phyloP scores from a whole-genome alignment of 2,113 vertebrate species.

The Paramormyrops kingsleyae region DNA sequence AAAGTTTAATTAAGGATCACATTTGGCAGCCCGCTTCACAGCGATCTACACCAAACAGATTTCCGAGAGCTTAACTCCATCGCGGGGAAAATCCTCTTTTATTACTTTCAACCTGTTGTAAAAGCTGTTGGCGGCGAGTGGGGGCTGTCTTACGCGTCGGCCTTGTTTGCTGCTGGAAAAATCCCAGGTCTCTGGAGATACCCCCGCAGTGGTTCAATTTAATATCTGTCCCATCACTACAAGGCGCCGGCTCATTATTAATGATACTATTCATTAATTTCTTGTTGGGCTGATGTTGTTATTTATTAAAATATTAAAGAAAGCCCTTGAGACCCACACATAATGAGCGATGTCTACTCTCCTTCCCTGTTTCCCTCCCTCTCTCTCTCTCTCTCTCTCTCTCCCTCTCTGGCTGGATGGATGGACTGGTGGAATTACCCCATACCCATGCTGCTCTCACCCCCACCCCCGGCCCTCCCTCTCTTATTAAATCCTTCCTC shows the following conservation, averaged over 20 bases:
- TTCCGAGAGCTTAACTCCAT: slow-evolving; percentile 99
- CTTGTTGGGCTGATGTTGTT: slow-evolving; percentile 99
- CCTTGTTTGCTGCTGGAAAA: slow-evolving; percentile 99
- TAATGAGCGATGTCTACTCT: slow-evolving; percentile 91
- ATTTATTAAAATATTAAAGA: slow-evolving; percentile 99
- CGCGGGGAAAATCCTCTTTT: slow-evolving; percentile 99
- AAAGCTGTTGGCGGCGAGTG: slow-evolving; percentile 98
- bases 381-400: neutral
- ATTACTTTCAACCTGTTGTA: slow-evolving; percentile 99
- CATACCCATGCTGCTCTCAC: slow-evolving; percentile 54
- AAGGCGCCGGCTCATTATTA: slow-evolving; percentile 98
- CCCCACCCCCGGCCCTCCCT: slow-evolving; percentile 56
- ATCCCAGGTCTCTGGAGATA: slow-evolving; percentile 94
- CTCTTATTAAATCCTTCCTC: slow-evolving; percentile 91
- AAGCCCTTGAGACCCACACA: slow-evolving; percentile 87
- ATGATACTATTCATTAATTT: slow-evolving; percentile 99
- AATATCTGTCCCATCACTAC: slow-evolving; percentile 99
- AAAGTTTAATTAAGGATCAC: slow-evolving; percentile 99
- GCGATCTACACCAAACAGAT: slow-evolving; percentile 99
- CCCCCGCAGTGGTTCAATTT: slow-evolving; percentile 96
- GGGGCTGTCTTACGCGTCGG: slow-evolving; percentile 87
- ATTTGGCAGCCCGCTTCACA: slow-evolving; percentile 99
- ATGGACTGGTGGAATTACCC: slow-evolving; percentile 66
- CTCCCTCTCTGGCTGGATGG: slow-evolving; percentile 53
- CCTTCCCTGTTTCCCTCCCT: slow-evolving; percentile 31